Conservation (phyloP, 2,888 invertebrate genomes). For the Cremastinae sp. region DNA sequence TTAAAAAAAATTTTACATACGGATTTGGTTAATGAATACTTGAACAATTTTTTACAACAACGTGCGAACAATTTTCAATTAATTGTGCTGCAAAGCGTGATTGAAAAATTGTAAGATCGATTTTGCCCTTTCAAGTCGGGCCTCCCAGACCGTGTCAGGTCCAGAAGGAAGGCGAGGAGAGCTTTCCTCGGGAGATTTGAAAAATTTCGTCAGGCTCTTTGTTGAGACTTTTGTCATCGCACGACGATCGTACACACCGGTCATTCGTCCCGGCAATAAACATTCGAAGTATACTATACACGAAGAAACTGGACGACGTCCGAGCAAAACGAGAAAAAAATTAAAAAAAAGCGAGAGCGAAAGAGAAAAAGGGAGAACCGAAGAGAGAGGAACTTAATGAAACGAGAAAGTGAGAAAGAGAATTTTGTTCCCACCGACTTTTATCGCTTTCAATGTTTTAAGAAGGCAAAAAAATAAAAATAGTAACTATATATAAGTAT, state of each 20-base stretch:
- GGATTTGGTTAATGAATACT: too few relatives aligned
- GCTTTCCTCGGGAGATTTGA: constrained; percentile 68
- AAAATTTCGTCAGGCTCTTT: constrained; percentile 67
- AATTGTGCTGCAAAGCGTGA: too few relatives aligned
- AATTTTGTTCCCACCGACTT: too few relatives aligned
- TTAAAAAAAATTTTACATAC: too few relatives aligned
- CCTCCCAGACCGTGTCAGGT: too few relatives aligned
- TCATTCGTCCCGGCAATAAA: constrained; percentile 65
- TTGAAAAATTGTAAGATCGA: too few relatives aligned
- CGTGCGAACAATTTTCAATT: too few relatives aligned
- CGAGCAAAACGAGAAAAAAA: constrained; percentile 43
- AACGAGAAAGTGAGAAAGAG: constrained; percentile 30
- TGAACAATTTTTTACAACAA: too few relatives aligned
- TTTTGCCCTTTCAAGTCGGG: too few relatives aligned
- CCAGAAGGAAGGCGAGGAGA: constrained; percentile 24
- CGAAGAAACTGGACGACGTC: constrained; percentile 58
- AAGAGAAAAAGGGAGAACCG: constrained; percentile 13
- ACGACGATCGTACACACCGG: constrained; percentile 57
- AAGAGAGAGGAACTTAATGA: constrained; percentile 34
- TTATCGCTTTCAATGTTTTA: too few relatives aligned
- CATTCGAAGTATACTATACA: constrained; percentile 56
- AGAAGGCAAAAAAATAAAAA: too few relatives aligned
- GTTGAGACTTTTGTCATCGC: constrained; percentile 59
- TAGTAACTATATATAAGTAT: too few relatives aligned
- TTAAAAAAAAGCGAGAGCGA: constrained; percentile 15